These are phyloP conservation scores for Diaprepes abbreviatus DNA, from an alignment of 2,888 invertebrate genomes.

Conservation along the genomic window DNA sequence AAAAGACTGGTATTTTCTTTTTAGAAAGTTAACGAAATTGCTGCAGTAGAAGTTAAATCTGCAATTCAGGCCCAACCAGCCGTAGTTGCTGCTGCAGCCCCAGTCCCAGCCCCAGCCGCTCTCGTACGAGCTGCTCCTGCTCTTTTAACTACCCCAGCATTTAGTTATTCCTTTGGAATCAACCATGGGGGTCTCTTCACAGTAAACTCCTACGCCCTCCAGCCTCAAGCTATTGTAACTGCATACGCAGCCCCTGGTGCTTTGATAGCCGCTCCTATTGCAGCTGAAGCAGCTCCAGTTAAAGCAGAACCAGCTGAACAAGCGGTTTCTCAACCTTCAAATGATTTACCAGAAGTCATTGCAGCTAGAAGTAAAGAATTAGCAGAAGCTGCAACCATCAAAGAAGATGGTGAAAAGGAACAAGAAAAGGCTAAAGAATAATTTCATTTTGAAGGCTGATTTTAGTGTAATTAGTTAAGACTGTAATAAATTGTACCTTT, in stretches of 20 bases:
- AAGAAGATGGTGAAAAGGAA: constrained; percentile 36
- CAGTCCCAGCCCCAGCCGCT: constrained; percentile 12
- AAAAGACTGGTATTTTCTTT: too few relatives aligned
- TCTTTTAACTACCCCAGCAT: constrained; percentile 29
- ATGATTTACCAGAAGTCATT: constrained; percentile 66
- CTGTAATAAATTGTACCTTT: constrained; percentile 22
- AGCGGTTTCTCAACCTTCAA: constrained; percentile 17
- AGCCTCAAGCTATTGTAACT: constrained; percentile 20
- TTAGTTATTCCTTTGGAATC: constrained; percentile 48
- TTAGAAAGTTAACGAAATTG: constrained; percentile 14
- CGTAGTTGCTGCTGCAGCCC: constrained; percentile 33
- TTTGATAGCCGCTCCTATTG: constrained; percentile 17
- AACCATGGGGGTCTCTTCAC: constrained; percentile 22
- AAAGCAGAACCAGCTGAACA: not conserved
- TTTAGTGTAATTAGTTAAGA: constrained; percentile 28
- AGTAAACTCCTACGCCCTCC: constrained; percentile 2
- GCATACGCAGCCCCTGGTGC: constrained; percentile 18
- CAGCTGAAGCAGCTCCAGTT: constrained; percentile 16
- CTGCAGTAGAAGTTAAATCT: constrained; percentile 29
- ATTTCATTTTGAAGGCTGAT: constrained; percentile 33
- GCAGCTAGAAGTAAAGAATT: constrained; percentile 67
- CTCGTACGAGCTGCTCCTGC: constrained; percentile 13
- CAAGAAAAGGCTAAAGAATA: constrained; percentile 23
- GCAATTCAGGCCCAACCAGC: constrained; percentile 31
- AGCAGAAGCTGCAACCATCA: constrained; percentile 62